Evolutionary conservation across 2,797 vertebrate species (phyloP), one percentile per base, ranked within the genome.

Genomic region (Alauda arvensis): DNA sequence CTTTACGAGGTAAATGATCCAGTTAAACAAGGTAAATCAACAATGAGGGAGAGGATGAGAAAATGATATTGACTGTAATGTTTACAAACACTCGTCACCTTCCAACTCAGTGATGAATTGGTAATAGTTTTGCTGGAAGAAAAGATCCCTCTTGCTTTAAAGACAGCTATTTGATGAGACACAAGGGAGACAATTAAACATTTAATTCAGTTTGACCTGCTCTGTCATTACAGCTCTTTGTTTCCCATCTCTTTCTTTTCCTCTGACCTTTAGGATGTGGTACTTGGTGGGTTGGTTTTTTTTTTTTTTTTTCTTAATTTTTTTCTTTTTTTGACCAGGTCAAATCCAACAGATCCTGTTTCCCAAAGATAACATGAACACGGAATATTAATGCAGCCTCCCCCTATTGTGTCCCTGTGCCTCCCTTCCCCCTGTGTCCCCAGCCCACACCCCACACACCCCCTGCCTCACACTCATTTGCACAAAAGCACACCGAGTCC

Each of bases 131-230:
- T 86, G 45, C 78, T 70, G 85, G 84, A 91, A 92, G 68, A 91
- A 95, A 93, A 92, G 88, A 88, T 91, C 77, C n/a, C 80, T 82
- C 56, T 80, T 85, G 74, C 89, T 94, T 94, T 95, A 93, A 85
- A 85, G 87, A 85, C 89, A 84, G 70, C 80, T 79, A 68, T 87
- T 71, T 66, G 86, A 92, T 84, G 88, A 80, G 85, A 76, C 91
- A 89, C 78, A 8, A 68, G 83, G 84, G 90, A 95, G 89, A 94
- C 87, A 92, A 95, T 93, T 89, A 94, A 93, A 93, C 91, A 84
- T 90, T 95, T 92, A 83, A 94, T 95, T 95, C 87, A 59, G 79
- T 91, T 93, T 96, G 95, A 93, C 94, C 93, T 74, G 82, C 85
- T 86, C 83, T 87, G 81, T 88, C 95, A 79, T 87, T 80, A 71